Percentiles rank a stretch among this genome's conserved stretches.
phyloP scores from a whole-genome alignment of 2,797 vertebrate species.

The Busarellus nigricollis region DNA sequence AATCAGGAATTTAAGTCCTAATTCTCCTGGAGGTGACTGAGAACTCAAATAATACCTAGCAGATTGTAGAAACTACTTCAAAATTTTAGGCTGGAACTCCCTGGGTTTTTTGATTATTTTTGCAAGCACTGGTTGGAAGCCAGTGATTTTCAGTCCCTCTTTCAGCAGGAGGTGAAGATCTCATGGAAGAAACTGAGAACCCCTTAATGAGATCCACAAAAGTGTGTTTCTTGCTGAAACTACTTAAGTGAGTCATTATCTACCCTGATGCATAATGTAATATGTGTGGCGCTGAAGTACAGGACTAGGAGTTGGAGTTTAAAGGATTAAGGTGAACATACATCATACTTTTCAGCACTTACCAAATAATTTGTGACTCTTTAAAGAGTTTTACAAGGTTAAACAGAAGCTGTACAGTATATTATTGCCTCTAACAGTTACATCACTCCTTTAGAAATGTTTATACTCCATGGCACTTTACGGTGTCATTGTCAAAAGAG shows the following conservation, averaged over 20 bases:
- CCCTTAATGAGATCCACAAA: constrained; percentile 16
- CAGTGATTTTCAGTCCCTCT: not conserved
- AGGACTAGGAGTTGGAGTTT: not conserved
- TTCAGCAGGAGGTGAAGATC: constrained; percentile 11
- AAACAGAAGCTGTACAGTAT: not conserved
- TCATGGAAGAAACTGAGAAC: not conserved
- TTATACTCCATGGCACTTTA: not conserved
- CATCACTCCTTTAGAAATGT: not conserved
- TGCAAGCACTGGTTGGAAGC: not conserved
- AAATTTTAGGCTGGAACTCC: not conserved
- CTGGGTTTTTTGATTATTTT: not conserved
- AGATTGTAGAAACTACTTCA: not conserved
- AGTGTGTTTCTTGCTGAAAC: not conserved
- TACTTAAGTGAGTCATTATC: not conserved
- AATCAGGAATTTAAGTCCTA: not conserved
- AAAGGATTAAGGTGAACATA: constrained; percentile 30
- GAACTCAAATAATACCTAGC: not conserved
- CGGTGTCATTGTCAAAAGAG: not conserved
- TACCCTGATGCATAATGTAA: not conserved
- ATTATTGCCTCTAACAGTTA: constrained; percentile 25
- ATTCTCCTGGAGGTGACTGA: not conserved
- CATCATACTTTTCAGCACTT: constrained; percentile 8
- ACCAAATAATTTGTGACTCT: not conserved
- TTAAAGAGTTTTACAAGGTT: constrained; percentile 36
- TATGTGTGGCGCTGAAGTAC: not conserved